These are phyloP conservation scores for Bombylius discolor DNA, from an alignment of 2,888 invertebrate species.

Conservation along the genomic window DNA sequence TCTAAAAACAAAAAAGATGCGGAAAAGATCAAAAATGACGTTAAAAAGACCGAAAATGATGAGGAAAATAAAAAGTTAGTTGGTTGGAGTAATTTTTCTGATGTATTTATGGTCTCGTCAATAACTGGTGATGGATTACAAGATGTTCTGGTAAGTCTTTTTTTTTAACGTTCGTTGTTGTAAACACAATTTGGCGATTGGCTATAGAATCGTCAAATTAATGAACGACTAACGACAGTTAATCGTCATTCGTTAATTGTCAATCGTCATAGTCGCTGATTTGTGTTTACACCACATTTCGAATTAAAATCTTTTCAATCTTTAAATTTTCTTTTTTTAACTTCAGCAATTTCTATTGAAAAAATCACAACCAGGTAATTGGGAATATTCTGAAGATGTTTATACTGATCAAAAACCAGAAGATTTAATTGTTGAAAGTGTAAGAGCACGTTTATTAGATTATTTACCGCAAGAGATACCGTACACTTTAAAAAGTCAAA, in stretches of 20 bases:
- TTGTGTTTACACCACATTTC: no score
- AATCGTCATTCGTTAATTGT: no score
- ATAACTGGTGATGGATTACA: constrained; percentile 60
- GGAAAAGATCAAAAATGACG: not conserved
- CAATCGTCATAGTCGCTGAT: no score
- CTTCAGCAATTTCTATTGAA: constrained; percentile 29
- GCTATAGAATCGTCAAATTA: no score
- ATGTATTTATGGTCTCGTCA: constrained; percentile 88
- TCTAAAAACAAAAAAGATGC: constrained; percentile 27
- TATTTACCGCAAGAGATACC: constrained; percentile 76
- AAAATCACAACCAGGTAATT: constrained; percentile 49
- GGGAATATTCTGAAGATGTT: constrained; percentile 52
- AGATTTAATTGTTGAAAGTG: constrained; percentile 55
- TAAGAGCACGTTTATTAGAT: constrained; percentile 74
- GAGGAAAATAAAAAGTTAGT: constrained; percentile 16
- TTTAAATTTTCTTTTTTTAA: constrained; percentile 43
- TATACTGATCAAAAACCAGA: constrained; percentile 65
- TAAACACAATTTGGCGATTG: no score
- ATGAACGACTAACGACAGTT: no score
- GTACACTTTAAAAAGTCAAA: constrained; percentile 50
- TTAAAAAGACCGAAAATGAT: not conserved
- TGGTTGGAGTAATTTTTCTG: constrained; percentile 67
- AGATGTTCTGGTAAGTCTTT: constrained; percentile 47
- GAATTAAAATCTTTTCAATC: not conserved
- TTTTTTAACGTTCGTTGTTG: no score